Conservation (phyloP, 2,888 invertebrate genomes). For the Lobophora halterata region DNA sequence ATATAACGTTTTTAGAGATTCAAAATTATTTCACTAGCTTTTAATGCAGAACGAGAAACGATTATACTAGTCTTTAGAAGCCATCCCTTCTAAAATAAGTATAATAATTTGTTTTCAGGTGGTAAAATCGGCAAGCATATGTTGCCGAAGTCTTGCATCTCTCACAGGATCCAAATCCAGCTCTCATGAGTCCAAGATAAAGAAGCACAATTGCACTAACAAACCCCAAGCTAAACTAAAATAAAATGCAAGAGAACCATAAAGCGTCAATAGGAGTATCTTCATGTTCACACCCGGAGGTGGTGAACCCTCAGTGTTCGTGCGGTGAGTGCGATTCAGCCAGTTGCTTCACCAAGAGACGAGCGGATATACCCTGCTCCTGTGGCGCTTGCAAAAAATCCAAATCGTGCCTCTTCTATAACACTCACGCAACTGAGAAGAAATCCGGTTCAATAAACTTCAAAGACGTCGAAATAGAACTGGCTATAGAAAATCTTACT, state of each 20-base stretch:
- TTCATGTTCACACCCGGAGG: slow-evolving; percentile 4
- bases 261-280: slow-evolving; percentile 1
- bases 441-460: slow-evolving; percentile 1
- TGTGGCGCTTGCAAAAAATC: slow-evolving; percentile 28
- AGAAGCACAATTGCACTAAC: slow-evolving; percentile 32
- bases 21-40: too few relatives aligned
- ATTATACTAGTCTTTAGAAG: too few relatives aligned
- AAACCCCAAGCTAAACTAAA: slow-evolving; percentile 7
- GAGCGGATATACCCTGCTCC: slow-evolving; percentile 24
- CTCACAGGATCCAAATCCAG: slow-evolving; percentile 14
- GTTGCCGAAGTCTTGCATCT: slow-evolving; percentile 28
- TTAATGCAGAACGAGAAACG: too few relatives aligned
- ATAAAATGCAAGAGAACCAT: slow-evolving; percentile 13
- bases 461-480: slow-evolving; percentile 1
- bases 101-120: slow-evolving; percentile 36
- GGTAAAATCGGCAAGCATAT: slow-evolving; percentile 31
- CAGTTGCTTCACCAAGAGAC: slow-evolving; percentile 39
- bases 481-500: slow-evolving; percentile 1
- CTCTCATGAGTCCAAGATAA: slow-evolving; percentile 21
- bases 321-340: slow-evolving; percentile 47
- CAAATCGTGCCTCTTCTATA: slow-evolving; percentile 31
- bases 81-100: too few relatives aligned
- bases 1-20: too few relatives aligned
- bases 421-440: slow-evolving; percentile 11
- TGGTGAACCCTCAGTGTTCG: slow-evolving; percentile 40